Percentiles rank a stretch among this genome's conserved stretches.
These are phyloP conservation scores for Phodopus roborovskii DNA, from an alignment of 2,113 vertebrate genomes.

Conservation along the genomic window DNA sequence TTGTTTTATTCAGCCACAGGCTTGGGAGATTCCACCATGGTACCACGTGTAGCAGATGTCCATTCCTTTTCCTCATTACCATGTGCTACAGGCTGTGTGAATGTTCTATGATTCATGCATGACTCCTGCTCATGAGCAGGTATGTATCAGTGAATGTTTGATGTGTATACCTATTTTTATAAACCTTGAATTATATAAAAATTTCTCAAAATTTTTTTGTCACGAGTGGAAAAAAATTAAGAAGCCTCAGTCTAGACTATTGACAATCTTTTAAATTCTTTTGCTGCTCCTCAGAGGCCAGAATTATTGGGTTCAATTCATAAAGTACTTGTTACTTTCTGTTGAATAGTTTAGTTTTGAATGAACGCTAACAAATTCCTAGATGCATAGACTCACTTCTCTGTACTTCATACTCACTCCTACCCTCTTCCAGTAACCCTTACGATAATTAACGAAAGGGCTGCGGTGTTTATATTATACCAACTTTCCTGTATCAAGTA, in stretches of 20 bases:
- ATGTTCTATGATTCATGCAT: neutral
- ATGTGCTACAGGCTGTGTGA: neutral
- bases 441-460: neutral
- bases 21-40: neutral
- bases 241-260: neutral
- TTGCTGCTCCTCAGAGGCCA: neutral
- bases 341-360: neutral
- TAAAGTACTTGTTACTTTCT: neutral
- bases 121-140: neutral
- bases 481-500: neutral
- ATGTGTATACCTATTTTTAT: neutral
- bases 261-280: neutral
- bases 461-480: neutral
- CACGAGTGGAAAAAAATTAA: neutral
- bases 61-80: neutral
- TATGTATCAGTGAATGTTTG: neutral
- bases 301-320: neutral
- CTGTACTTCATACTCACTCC: neutral
- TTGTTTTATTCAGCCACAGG: neutral
- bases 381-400: neutral
- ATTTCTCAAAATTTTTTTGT: too few relatives aligned
- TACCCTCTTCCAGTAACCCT: neutral
- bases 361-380: conserved; percentile 15
- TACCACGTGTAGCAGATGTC: neutral
- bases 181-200: neutral